Conservation (phyloP, 2,888 invertebrate genomes). For the Lordiphosa fenestrarum region DNA sequence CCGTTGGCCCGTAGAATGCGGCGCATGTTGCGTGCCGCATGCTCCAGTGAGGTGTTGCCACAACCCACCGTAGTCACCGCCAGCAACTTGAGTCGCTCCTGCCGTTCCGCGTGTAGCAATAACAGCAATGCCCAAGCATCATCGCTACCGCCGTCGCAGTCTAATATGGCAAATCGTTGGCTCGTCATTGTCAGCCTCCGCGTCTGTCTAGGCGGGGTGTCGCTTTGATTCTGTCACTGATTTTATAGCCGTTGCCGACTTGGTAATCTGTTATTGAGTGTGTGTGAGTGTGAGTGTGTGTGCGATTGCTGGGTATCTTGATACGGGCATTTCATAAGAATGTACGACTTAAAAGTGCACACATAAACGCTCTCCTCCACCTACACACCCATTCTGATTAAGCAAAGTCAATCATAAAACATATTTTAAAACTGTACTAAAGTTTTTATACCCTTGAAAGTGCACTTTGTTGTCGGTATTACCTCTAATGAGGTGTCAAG, state of each 20-base stretch:
- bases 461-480: too few species aligned
- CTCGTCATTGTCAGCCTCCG: not conserved
- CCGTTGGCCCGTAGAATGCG: constrained; percentile 84
- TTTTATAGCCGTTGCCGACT: not conserved
- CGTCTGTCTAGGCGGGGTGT: not conserved
- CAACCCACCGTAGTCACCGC: constrained; percentile 86
- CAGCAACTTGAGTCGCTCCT: constrained; percentile 79
- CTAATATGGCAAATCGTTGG: constrained; percentile 81
- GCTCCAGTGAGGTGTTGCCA: constrained; percentile 87
- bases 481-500: too few species aligned
- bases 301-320: too few species aligned
- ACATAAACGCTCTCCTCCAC: too few species aligned
- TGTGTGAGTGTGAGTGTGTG: too few species aligned
- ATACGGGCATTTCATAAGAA: too few species aligned
- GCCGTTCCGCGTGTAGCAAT: constrained; percentile 81
- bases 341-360: too few species aligned
- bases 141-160: constrained; percentile 85
- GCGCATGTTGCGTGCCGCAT: constrained; percentile 86
- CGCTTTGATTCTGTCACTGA: not conserved
- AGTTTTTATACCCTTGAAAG: too few species aligned
- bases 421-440: too few species aligned
- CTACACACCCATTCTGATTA: too few species aligned
- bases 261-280: too few species aligned
- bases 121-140: constrained; percentile 84
- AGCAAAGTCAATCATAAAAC: too few species aligned